Conservation (phyloP, 1,140 invertebrate species). For the Ostrea edulis region DNA sequence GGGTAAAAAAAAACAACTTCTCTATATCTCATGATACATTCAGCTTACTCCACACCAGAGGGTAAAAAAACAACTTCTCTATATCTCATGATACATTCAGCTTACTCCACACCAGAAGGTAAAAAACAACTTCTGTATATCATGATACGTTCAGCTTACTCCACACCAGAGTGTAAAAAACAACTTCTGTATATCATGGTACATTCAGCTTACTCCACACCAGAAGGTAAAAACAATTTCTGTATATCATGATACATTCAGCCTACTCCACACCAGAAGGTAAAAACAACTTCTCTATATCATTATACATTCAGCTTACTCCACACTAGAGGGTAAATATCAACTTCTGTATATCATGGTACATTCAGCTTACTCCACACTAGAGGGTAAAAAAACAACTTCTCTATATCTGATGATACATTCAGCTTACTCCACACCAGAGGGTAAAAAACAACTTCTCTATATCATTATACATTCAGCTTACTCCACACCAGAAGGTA, state of each 20-base stretch:
- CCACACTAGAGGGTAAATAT: constrained; percentile 47
- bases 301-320: not conserved
- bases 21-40: too few species aligned
- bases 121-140: not conserved
- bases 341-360: too few species aligned
- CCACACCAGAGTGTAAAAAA: constrained; percentile 45
- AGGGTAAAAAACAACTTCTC: not conserved
- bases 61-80: not conserved
- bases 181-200: too few species aligned
- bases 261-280: constrained; percentile 51
- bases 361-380: constrained; percentile 43
- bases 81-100: not conserved
- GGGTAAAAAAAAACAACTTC: not conserved
- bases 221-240: constrained; percentile 24
- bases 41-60: constrained; percentile 47
- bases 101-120: constrained; percentile 52
- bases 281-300: not conserved
- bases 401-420: too few species aligned
- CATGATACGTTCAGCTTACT: not conserved
- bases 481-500: constrained; percentile 53
- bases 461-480: not conserved
- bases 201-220: constrained; percentile 43
- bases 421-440: constrained; percentile 47
- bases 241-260: too few species aligned
- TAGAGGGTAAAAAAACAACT: constrained; percentile 22